These are phyloP conservation scores for Petrocephalus zakoni DNA, from an alignment of 2,113 vertebrate genomes.

Conservation along the genomic window DNA sequence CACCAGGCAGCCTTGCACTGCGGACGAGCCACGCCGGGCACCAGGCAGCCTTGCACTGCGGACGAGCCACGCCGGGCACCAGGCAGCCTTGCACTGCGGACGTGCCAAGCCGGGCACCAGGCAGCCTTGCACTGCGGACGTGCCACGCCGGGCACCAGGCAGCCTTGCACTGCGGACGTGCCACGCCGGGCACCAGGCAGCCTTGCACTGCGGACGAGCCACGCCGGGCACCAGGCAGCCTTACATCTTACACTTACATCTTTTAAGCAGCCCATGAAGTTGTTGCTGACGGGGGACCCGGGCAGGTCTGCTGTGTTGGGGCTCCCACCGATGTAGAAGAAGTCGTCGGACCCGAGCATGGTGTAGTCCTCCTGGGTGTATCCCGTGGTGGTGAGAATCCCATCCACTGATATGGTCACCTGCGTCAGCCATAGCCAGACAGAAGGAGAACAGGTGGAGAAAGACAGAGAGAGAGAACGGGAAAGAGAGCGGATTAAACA, in stretches of 20 bases:
- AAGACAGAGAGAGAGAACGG: slow-evolving; percentile 2
- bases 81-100: no score
- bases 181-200: no score
- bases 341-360: slow-evolving; percentile 90
- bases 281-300: slow-evolving; percentile 88
- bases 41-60: no score
- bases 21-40: no score
- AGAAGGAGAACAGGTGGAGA: slow-evolving; percentile 20
- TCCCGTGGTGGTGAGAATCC: slow-evolving; percentile 83
- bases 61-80: no score
- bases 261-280: slow-evolving; percentile 93
- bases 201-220: no score
- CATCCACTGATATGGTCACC: slow-evolving; percentile 88
- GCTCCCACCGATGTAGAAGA: slow-evolving; percentile 91
- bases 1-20: no score
- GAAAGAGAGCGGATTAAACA: slow-evolving; percentile 36
- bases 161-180: no score
- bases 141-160: no score
- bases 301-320: slow-evolving; percentile 87
- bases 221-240: not conserved
- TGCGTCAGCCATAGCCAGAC: slow-evolving; percentile 28
- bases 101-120: no score
- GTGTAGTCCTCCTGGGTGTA: slow-evolving; percentile 87
- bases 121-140: no score
- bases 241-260: slow-evolving; percentile 68